Evolutionary conservation across 2,113 vertebrate genomes (phyloP).

Genomic region (Chiloscyllium plagiosum): DNA sequence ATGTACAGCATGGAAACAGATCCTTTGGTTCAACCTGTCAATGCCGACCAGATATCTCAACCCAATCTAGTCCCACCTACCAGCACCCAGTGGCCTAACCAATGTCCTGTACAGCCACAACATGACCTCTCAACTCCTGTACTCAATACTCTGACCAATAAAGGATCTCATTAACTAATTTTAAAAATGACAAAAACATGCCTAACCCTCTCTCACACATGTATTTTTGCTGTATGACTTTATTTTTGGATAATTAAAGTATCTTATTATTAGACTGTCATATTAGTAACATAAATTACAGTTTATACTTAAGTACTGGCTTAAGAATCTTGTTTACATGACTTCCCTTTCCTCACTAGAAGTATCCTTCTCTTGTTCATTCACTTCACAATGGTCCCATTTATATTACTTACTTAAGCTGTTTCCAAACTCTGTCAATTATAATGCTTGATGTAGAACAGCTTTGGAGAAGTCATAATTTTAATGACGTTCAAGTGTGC

Average conservation of each 20-base stretch:
- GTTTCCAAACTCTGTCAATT: not conserved
- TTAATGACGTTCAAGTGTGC: not conserved
- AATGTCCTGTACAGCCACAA: too few species aligned
- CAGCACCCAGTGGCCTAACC: too few species aligned
- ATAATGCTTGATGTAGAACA: not conserved
- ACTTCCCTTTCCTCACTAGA: not conserved
- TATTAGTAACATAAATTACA: not conserved
- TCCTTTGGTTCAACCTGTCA: too few species aligned
- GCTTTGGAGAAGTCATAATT: not conserved
- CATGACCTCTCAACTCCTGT: too few species aligned
- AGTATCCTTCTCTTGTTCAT: not conserved
- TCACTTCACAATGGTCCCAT: not conserved
- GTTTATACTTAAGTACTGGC: not conserved
- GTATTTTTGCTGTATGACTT: not conserved
- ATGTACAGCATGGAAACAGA: too few species aligned
- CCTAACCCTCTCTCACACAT: not conserved
- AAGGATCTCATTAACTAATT: too few species aligned
- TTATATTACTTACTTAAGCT: not conserved
- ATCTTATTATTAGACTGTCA: not conserved
- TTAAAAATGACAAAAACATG: too few species aligned
- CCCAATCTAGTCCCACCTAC: too few species aligned
- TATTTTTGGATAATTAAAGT: not conserved
- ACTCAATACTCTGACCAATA: too few species aligned
- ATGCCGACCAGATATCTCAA: too few species aligned
- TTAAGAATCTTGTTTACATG: not conserved